Percentiles rank a stretch among this genome's conserved stretches.
phyloP scores from a whole-genome alignment of 2,797 vertebrate species.

The Manis javanica region DNA sequence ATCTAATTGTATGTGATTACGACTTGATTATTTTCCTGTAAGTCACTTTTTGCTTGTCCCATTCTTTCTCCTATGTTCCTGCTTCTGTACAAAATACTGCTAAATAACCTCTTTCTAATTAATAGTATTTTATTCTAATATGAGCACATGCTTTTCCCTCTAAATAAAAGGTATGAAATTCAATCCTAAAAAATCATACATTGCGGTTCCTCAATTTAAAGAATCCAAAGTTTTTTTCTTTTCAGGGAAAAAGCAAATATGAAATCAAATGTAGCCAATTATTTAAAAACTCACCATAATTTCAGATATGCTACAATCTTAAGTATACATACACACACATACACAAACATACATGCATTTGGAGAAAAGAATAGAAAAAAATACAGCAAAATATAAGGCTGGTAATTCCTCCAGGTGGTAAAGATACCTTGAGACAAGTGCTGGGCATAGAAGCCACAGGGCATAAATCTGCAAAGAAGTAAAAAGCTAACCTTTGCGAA shows the following conservation, averaged over 20 bases:
- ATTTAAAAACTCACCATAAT: not conserved
- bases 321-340: not conserved
- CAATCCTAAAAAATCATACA: constrained; percentile 33
- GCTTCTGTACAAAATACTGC: not conserved
- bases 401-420: too few species aligned
- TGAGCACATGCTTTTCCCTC: not conserved
- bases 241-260: constrained; percentile 17
- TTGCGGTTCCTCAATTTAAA: constrained; percentile 39
- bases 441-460: too few species aligned
- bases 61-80: not conserved
- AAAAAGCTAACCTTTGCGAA: too few species aligned
- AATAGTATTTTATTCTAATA: not conserved
- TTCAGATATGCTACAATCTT: not conserved
- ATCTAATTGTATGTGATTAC: constrained; percentile 33
- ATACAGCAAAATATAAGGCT: not conserved
- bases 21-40: constrained; percentile 17
- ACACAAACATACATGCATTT: not conserved
- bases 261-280: not conserved
- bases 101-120: not conserved
- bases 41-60: not conserved
- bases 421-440: too few species aligned
- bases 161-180: constrained; percentile 15
- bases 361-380: not conserved
- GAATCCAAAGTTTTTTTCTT: not conserved
- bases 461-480: too few species aligned